phyloP scores from a whole-genome alignment of 92 coral and sea anemone species.

The Porites divaricata region DNA sequence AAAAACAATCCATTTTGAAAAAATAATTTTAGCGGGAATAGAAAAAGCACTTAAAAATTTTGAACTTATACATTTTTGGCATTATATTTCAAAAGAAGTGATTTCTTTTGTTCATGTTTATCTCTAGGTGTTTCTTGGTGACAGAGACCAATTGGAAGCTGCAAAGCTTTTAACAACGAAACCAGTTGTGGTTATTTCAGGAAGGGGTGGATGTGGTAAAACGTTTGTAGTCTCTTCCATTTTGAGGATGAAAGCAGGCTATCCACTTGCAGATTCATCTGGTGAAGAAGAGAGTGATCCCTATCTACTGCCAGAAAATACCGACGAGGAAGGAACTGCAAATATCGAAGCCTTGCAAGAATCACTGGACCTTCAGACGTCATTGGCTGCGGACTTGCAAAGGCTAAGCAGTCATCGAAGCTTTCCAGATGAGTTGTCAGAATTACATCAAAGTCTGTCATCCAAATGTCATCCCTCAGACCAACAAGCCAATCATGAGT shows the following conservation, averaged over 20 bases:
- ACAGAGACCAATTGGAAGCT: conserved; percentile 54
- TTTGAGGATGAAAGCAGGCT: neutral
- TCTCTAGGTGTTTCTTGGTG: conserved; percentile 47
- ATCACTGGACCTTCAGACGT: neutral
- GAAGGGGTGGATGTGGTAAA: conserved; percentile 69
- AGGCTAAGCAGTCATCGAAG: too few relatives aligned
- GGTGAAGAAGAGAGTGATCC: neutral
- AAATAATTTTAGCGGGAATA: too few relatives aligned
- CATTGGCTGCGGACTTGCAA: too few relatives aligned
- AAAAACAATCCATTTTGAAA: too few relatives aligned
- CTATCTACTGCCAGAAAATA: neutral
- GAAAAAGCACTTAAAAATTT: neutral
- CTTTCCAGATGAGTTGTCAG: too few relatives aligned
- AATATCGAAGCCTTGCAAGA: neutral
- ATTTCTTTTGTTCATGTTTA: neutral
- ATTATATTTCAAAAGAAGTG: neutral
- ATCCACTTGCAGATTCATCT: neutral
- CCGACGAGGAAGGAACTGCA: neutral
- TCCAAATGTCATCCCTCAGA: neutral
- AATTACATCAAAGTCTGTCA: too few relatives aligned
- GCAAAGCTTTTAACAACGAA: conserved; percentile 33
- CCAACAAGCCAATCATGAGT: neutral
- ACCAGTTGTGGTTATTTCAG: conserved; percentile 62
- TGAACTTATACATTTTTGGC: neutral
- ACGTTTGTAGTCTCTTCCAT: conserved; percentile 57